These are phyloP conservation scores for Gambusia affinis DNA, from an alignment of 2,113 vertebrate species.

Conservation along the genomic window DNA sequence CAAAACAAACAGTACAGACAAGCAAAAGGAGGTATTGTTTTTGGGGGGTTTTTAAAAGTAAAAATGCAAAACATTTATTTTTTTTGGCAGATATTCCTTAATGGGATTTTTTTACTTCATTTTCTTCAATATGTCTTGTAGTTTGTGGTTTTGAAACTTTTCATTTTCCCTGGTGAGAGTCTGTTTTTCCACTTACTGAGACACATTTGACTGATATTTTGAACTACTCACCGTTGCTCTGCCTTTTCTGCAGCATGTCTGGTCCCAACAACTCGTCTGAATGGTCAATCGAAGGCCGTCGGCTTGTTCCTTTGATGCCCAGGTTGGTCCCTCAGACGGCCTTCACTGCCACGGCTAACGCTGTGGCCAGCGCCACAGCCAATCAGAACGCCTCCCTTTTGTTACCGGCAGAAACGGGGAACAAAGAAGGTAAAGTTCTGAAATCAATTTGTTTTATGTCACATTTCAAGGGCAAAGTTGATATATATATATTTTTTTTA, in stretches of 20 bases:
- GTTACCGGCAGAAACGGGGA: constrained; percentile 92
- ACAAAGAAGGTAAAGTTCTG: constrained; percentile 89
- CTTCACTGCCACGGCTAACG: constrained; percentile 93
- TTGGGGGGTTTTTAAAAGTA: too few species aligned
- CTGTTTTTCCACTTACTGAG: not conserved
- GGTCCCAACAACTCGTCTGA: constrained; percentile 97
- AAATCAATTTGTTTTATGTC: not conserved
- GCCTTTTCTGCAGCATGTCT: constrained; percentile 86
- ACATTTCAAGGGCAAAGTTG: not conserved
- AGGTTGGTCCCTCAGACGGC: constrained; percentile 96
- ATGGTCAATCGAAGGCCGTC: constrained; percentile 97
- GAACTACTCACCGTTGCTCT: not conserved
- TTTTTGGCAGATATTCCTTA: too few species aligned
- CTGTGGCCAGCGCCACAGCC: constrained; percentile 90
- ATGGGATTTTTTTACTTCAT: too few species aligned
- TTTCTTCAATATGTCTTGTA: not conserved
- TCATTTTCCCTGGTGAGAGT: not conserved
- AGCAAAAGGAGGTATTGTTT: too few species aligned
- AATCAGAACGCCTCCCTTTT: constrained; percentile 93
- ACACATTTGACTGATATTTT: not conserved
- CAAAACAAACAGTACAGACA: too few species aligned
- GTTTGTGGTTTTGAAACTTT: not conserved
- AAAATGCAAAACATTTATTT: too few species aligned
- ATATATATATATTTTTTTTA: too few species aligned
- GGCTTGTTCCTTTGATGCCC: constrained; percentile 95